Evolutionary conservation across 1,140 invertebrate species (phyloP).

Genomic region (Pseudomyrmex gracilis): DNA sequence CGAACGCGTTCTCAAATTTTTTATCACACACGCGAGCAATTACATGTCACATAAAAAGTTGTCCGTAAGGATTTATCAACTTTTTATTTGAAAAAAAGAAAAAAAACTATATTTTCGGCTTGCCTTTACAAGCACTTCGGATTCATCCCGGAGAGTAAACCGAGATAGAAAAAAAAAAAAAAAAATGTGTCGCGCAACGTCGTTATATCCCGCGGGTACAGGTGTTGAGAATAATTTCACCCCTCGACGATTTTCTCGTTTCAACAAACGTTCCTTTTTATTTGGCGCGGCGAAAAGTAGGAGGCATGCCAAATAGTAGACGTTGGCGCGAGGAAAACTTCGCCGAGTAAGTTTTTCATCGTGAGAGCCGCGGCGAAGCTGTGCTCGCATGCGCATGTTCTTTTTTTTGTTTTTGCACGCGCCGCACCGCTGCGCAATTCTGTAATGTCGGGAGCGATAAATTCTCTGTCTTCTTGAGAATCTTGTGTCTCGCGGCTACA

Average conservation of each 20-base stretch:
- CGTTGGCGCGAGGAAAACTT: slow-evolving; percentile 20
- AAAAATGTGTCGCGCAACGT: neutral
- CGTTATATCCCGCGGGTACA: slow-evolving; percentile 21
- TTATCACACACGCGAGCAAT: slow-evolving; percentile 38
- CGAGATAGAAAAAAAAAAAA: neutral
- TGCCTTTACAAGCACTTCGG: neutral
- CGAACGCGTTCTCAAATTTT: neutral
- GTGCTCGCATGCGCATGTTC: neutral
- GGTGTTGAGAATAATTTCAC: slow-evolving; percentile 67
- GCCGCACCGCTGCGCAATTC: neutral
- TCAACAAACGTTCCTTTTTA: slow-evolving; percentile 27
- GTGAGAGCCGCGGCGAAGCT: too few species aligned
- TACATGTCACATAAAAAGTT: slow-evolving; percentile 49
- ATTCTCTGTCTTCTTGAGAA: neutral
- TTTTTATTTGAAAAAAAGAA: neutral
- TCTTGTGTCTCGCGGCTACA: neutral
- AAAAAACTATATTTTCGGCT: neutral
- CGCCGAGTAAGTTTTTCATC: too few species aligned
- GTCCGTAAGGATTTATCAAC: slow-evolving; percentile 16
- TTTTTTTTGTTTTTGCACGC: neutral
- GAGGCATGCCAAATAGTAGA: neutral
- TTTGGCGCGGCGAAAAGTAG: slow-evolving; percentile 25
- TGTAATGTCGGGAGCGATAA: neutral
- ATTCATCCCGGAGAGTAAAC: neutral
- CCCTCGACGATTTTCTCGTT: slow-evolving; percentile 47